Conservation (phyloP, 2,797 vertebrate species). For the Falco novaeseelandiae region DNA sequence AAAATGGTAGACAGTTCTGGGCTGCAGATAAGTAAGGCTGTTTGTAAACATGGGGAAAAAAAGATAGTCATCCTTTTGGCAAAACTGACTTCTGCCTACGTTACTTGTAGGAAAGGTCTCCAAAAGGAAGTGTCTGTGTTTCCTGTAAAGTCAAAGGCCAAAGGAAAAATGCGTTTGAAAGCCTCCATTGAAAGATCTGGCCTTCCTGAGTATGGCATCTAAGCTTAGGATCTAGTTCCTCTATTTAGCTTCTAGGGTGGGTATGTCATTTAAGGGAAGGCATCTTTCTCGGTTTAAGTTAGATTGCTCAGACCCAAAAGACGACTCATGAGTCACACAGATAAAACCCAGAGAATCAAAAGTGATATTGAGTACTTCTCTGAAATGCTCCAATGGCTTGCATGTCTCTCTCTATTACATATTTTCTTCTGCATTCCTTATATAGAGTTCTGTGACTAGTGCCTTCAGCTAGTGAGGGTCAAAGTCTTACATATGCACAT, state of each 20-base stretch:
- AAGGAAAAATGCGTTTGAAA: background rate
- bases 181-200: background rate
- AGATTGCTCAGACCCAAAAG: background rate
- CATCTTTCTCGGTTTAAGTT: background rate
- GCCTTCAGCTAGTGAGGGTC: background rate
- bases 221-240: background rate
- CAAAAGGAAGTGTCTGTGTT: background rate
- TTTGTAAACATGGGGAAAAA: background rate
- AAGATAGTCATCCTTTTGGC: background rate
- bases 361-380: background rate
- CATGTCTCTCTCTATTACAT: background rate
- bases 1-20: background rate
- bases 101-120: background rate
- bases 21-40: background rate
- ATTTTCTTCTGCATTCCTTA: background rate
- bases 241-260: background rate
- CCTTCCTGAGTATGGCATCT: background rate
- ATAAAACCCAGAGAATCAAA: background rate
- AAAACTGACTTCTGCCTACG: background rate
- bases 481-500: background rate
- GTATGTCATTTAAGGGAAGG: background rate
- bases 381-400: background rate
- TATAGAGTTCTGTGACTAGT: background rate
- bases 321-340: accelerated
- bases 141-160: background rate